Percentiles rank a stretch among this genome's conserved stretches.
Conservation (phyloP, 1,140 invertebrate genomes). For the Lithobius niger region DNA sequence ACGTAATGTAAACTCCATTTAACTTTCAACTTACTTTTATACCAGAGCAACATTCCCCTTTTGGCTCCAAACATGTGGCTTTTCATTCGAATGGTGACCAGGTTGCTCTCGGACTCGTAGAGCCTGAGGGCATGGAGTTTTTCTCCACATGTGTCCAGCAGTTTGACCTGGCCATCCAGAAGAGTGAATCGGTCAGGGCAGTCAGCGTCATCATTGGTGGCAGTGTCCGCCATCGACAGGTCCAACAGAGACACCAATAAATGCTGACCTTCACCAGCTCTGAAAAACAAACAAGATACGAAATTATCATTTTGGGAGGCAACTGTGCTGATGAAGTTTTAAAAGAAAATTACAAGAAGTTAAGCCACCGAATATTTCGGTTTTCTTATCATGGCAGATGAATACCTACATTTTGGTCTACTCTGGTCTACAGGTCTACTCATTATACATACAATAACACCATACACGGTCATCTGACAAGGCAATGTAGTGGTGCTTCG, state of each 20-base stretch:
- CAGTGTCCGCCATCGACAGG: conserved; percentile 42
- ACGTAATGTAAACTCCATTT: too few relatives aligned
- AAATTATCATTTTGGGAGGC: too few relatives aligned
- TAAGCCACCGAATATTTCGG: too few relatives aligned
- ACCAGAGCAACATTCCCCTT: conserved; percentile 40
- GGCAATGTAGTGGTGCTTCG: too few relatives aligned
- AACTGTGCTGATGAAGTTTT: too few relatives aligned
- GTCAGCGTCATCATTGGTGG: conserved; percentile 29
- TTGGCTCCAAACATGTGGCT: conserved; percentile 36
- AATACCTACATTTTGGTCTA: too few relatives aligned
- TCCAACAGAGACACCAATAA: conserved; percentile 41
- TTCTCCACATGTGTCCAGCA: conserved; percentile 35
- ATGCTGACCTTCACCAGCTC: conserved; percentile 35
- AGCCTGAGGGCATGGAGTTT: conserved; percentile 24
- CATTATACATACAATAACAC: too few relatives aligned
- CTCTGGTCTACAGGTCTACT: too few relatives aligned
- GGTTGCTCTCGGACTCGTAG: conserved; percentile 30
- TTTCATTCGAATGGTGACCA: conserved; percentile 33
- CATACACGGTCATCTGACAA: too few relatives aligned
- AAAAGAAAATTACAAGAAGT: too few relatives aligned
- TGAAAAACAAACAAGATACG: conserved; percentile 22
- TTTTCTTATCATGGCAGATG: too few relatives aligned
- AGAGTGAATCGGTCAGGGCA: conserved; percentile 35
- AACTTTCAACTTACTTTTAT: conserved; percentile 41
- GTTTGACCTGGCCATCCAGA: conserved; percentile 27